These are phyloP conservation scores for Gnathonemus echidnorhynchus DNA, from an alignment of 2,113 vertebrate species.

Conservation along the genomic window DNA sequence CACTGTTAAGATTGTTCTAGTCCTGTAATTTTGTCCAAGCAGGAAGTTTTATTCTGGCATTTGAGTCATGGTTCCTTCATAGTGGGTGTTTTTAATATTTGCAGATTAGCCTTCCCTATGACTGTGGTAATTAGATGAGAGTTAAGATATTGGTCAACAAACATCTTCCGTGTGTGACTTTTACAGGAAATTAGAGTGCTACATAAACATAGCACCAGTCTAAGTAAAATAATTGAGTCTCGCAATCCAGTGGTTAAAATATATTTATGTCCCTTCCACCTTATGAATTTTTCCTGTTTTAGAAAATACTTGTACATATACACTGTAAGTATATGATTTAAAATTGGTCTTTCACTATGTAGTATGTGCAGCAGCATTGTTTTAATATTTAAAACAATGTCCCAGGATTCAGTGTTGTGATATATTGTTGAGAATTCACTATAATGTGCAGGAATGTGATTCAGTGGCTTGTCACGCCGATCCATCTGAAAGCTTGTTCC, in stretches of 20 bases:
- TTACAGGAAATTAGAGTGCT: neutral
- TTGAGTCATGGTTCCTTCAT: neutral
- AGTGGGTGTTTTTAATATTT: neutral
- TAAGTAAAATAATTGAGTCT: neutral
- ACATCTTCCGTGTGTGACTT: conserved; percentile 10
- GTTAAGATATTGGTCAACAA: neutral
- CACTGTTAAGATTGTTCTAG: neutral
- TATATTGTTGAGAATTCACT: conserved; percentile 46
- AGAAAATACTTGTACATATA: conserved; percentile 25
- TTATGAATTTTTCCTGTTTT: conserved; percentile 54
- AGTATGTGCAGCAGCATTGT: conserved; percentile 17
- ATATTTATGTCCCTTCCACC: conserved; percentile 46
- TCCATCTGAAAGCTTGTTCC: conserved; percentile 54
- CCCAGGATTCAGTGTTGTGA: conserved; percentile 40
- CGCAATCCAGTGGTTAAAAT: conserved; percentile 24
- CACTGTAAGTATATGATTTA: conserved; percentile 30
- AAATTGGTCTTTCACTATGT: conserved; percentile 4
- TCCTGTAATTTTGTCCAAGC: neutral
- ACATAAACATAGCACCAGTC: neutral
- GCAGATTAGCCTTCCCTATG: neutral
- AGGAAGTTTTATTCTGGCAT: neutral
- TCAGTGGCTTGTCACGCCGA: conserved; percentile 37
- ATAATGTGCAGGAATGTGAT: conserved; percentile 46
- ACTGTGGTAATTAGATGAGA: neutral
- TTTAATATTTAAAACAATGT: neutral